Percentiles rank a stretch among this genome's conserved stretches.
Evolutionary conservation across 2,797 vertebrate species (phyloP).

Genomic region (Spinus pinus): DNA sequence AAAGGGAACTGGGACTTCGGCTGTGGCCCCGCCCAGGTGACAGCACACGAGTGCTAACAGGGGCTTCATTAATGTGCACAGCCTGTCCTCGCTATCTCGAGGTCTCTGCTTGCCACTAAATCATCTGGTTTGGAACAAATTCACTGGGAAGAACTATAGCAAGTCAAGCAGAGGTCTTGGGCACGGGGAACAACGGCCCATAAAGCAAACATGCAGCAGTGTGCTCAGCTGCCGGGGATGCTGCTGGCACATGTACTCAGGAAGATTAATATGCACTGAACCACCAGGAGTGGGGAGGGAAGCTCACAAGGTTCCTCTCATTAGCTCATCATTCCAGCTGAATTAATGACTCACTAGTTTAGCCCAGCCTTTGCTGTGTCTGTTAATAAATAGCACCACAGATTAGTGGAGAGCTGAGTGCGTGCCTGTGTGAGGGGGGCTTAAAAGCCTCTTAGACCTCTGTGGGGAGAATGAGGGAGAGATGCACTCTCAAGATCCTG

Average conservation of each 20-base stretch:
- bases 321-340: conserved; percentile 73
- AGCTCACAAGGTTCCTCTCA: conserved; percentile 64
- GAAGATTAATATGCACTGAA: conserved; percentile 63
- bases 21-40: not conserved
- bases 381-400: not conserved
- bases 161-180: conserved; percentile 45
- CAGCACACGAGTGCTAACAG: not conserved
- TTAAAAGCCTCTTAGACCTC: not conserved
- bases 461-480: not conserved
- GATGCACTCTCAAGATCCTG: not conserved
- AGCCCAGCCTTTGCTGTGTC: not conserved
- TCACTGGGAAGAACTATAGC: conserved; percentile 37
- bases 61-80: not conserved
- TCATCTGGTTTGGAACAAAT: conserved; percentile 44
- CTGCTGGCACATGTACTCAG: not conserved
- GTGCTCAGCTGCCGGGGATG: conserved; percentile 32
- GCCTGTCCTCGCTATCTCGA: conserved; percentile 17
- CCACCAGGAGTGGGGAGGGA: not conserved
- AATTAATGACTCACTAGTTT: conserved; percentile 70
- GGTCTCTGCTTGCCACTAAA: not conserved
- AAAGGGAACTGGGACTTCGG: not conserved
- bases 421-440: rapidly evolving
- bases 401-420: not conserved
- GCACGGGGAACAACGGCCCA: not conserved
- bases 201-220: conserved; percentile 50